Percentiles rank a stretch among this genome's conserved stretches.
These are phyloP conservation scores for Pedetes capensis DNA, from an alignment of 2,113 vertebrate species.

Conservation along the genomic window DNA sequence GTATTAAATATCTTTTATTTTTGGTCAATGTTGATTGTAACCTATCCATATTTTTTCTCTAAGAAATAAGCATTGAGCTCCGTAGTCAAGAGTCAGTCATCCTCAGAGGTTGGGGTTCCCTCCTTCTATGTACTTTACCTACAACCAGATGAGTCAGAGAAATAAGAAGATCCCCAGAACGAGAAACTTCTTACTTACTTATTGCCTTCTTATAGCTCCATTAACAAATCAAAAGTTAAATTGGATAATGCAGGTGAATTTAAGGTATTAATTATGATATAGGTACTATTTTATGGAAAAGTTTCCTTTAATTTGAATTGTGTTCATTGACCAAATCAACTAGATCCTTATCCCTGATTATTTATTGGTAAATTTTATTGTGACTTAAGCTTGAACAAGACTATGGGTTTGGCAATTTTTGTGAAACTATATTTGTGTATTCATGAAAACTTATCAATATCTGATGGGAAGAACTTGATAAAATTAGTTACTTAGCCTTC, in stretches of 20 bases:
- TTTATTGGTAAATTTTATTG: background rate
- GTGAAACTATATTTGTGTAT: background rate
- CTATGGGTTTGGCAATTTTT: background rate
- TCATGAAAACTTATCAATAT: background rate
- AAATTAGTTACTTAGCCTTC: background rate
- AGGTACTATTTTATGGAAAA: background rate
- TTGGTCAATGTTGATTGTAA: background rate
- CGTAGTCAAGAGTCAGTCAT: too few species aligned
- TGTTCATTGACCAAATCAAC: background rate
- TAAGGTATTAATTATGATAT: background rate
- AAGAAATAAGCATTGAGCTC: background rate
- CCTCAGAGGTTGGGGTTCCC: background rate
- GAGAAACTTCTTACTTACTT: background rate
- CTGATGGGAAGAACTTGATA: background rate
- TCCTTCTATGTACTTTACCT: background rate
- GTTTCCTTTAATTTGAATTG: background rate
- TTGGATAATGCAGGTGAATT: background rate
- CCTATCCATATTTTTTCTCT: background rate
- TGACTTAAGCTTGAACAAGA: background rate
- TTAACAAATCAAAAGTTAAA: background rate
- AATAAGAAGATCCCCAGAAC: background rate
- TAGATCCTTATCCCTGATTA: background rate
- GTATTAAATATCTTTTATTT: background rate
- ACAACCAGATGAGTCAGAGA: background rate
- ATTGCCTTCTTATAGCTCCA: background rate